phyloP scores from a whole-genome alignment of 2,113 vertebrate species.

The Dasyornis broadbenti region DNA sequence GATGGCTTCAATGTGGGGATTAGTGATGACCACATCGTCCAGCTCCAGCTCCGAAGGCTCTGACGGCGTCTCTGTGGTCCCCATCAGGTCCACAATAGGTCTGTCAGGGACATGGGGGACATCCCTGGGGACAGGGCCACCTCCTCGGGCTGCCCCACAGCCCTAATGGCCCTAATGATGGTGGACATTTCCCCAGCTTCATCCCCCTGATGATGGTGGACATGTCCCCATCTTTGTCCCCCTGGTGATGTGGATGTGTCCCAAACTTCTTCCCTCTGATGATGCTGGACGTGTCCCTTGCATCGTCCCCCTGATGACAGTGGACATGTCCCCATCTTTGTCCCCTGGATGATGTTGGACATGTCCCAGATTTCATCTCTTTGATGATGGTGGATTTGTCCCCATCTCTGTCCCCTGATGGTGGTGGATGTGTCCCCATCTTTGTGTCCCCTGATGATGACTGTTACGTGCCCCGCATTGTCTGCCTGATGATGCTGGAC shows the following conservation, averaged over 20 bases:
- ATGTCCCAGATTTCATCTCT: not conserved
- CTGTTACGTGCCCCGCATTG: not conserved
- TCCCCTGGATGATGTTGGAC: not conserved
- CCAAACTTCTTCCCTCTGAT: not conserved
- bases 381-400: not conserved
- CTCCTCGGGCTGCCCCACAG: fast-evolving
- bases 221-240: not conserved
- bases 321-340: fast-evolving
- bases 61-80: conserved; percentile 89
- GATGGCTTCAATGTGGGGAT: conserved; percentile 96
- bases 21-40: conserved; percentile 95
- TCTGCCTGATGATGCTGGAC: not conserved
- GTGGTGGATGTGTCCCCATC: not conserved
- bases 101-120: conserved; percentile 56
- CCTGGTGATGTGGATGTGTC: not conserved
- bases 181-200: not conserved
- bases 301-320: too few relatives aligned
- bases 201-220: not conserved
- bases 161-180: not conserved
- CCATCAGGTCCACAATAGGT: conserved; percentile 91
- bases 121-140: not conserved
- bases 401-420: not conserved
- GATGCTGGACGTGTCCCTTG: not conserved
- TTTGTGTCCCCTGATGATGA: too few relatives aligned
- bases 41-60: conserved; percentile 93